These are phyloP conservation scores for Salvelinus fontinalis DNA, from an alignment of 2,113 vertebrate species.

Conservation along the genomic window DNA sequence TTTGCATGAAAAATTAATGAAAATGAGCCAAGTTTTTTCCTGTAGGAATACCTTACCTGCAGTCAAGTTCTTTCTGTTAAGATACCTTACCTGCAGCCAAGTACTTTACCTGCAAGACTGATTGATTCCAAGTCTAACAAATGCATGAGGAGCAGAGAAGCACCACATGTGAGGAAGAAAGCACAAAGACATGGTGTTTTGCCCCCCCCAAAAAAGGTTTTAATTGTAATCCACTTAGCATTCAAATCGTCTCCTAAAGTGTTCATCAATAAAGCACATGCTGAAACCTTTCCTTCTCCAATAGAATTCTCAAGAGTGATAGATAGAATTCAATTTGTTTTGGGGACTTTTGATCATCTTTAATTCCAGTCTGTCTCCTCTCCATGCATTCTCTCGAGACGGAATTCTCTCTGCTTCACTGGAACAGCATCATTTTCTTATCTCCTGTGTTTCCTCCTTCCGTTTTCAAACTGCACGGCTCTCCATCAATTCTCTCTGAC, in stretches of 20 bases:
- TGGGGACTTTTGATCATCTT: background rate
- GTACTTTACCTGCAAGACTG: no score
- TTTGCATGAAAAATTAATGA: conserved; percentile 33
- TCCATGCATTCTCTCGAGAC: conserved; percentile 34
- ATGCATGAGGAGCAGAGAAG: background rate
- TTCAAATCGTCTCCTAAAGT: background rate
- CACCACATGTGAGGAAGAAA: background rate
- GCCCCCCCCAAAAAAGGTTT: no score
- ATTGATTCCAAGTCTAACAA: background rate
- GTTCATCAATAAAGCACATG: no score
- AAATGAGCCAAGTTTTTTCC: conserved; percentile 23
- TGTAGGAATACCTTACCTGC: no score
- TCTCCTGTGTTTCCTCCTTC: conserved; percentile 40
- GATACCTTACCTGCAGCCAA: background rate
- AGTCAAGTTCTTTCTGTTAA: no score
- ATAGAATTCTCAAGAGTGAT: background rate
- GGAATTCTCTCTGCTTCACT: conserved; percentile 38
- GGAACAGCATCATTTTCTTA: conserved; percentile 41
- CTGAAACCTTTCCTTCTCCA: background rate
- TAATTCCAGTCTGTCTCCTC: conserved; percentile 29
- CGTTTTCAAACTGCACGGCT: conserved; percentile 41
- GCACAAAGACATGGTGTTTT: background rate
- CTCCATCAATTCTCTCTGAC: conserved; percentile 23
- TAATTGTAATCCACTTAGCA: no score
- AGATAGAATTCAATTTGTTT: conserved; percentile 4